Evolutionary conservation across 2,797 vertebrate genomes (phyloP).

Genomic region (Scyliorhinus canicula): DNA sequence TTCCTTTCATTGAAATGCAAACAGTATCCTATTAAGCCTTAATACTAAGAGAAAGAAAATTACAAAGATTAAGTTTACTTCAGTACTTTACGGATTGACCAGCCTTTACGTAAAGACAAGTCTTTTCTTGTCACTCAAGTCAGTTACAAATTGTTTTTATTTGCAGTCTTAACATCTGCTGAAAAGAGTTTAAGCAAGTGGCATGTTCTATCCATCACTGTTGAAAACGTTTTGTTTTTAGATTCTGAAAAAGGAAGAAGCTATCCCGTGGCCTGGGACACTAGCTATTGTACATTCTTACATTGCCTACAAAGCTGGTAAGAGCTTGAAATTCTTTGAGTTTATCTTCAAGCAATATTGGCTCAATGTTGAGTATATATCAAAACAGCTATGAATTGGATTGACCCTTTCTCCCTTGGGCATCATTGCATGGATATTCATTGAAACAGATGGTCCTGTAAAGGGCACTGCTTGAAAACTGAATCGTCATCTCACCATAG

Average conservation of each 20-base stretch:
- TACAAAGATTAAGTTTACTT: not conserved
- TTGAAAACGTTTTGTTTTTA: constrained; percentile 54
- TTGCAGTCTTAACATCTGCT: not conserved
- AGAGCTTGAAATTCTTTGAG: not conserved
- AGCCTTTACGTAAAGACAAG: constrained; percentile 8
- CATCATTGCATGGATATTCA: not conserved
- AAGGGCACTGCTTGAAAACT: not conserved
- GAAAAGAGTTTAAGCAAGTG: not conserved
- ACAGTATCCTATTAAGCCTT: not conserved
- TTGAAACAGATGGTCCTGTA: not conserved
- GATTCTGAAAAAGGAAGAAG: constrained; percentile 99
- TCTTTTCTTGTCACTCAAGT: constrained; percentile 13
- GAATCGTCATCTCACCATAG: not conserved
- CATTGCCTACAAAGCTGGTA: constrained; percentile 99
- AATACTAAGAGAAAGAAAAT: not conserved
- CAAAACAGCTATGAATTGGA: not conserved
- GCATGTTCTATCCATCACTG: constrained; percentile 27
- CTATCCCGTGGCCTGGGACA: constrained; percentile 95
- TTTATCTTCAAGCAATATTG: not conserved
- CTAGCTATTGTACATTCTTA: constrained; percentile 98
- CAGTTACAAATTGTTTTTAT: not conserved
- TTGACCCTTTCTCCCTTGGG: not conserved
- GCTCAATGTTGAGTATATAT: not conserved
- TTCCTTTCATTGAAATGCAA: not conserved
- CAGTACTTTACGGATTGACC: constrained; percentile 25